A percentile compares a stretch with the other conserved stretches of the same genome.
Evolutionary conservation across 2,888 invertebrate genomes (phyloP).

Genomic region (Drosophila meridionalis): DNA sequence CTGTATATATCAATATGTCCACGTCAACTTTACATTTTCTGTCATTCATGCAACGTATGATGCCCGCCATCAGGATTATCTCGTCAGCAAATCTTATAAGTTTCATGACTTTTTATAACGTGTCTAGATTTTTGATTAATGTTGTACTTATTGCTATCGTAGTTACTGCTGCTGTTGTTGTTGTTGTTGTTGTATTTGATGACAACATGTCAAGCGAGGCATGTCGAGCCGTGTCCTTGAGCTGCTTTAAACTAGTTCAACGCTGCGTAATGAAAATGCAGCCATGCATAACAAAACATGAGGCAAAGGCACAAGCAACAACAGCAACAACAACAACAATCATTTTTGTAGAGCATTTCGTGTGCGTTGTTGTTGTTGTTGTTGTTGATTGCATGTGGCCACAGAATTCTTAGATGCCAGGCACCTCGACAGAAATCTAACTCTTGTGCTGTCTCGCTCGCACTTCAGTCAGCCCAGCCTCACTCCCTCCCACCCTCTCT

Average conservation of each 20-base stretch:
- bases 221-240: slow-evolving; percentile 66
- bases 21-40: neutral
- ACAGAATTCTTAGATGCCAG: slow-evolving; percentile 47
- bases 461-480: neutral
- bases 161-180: neutral
- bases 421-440: slow-evolving; percentile 41
- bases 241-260: slow-evolving; percentile 70
- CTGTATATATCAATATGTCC: neutral
- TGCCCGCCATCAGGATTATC: neutral
- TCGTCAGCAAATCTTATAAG: slow-evolving; percentile 3
- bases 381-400: slow-evolving; percentile 44
- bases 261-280: slow-evolving; percentile 75
- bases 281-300: slow-evolving; percentile 67
- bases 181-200: slow-evolving; percentile 27
- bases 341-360: slow-evolving; percentile 35
- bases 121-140: slow-evolving; percentile 40
- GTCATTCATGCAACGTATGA: neutral
- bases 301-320: slow-evolving; percentile 24
- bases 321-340: slow-evolving; percentile 20
- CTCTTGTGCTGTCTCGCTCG: slow-evolving; percentile 3
- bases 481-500: neutral
- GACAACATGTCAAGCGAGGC: slow-evolving; percentile 58
- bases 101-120: slow-evolving; percentile 44
- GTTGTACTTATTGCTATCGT: neutral
- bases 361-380: slow-evolving; percentile 22